These are phyloP conservation scores for Theristicus caerulescens DNA, from an alignment of 2,113 vertebrate genomes.

Conservation along the genomic window DNA sequence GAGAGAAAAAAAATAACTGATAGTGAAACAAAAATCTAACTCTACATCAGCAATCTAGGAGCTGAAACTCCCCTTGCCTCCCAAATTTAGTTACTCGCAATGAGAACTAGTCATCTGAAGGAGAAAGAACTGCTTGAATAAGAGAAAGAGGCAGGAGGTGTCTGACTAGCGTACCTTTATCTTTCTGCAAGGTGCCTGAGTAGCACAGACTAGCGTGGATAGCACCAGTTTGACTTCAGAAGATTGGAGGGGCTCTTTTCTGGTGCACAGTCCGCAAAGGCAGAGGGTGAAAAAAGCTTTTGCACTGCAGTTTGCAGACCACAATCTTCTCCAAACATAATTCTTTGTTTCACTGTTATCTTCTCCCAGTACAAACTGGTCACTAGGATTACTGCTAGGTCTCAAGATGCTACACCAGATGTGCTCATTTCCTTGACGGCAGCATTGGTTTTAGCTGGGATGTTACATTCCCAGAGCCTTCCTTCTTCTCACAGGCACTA, in stretches of 20 bases:
- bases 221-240: neutral
- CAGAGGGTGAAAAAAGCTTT: neutral
- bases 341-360: neutral
- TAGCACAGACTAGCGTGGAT: neutral
- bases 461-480: neutral
- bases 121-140: neutral
- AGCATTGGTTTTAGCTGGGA: neutral
- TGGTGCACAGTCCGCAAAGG: neutral
- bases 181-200: neutral
- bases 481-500: neutral
- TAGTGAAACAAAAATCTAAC: constrained; percentile 18
- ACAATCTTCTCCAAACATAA: neutral
- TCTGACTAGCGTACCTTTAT: neutral
- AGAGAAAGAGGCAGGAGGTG: neutral
- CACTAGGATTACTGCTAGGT: neutral
- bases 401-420: neutral
- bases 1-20: neutral
- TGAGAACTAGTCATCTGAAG: neutral
- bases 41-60: neutral
- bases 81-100: rapidly evolving
- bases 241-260: neutral
- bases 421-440: neutral
- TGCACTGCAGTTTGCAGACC: neutral
- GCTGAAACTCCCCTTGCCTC: neutral
- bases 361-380: neutral